Evolutionary conservation across 2,797 vertebrate species (phyloP), one percentile per base, ranked within the genome.

Genomic region (Choloepus didactylus): DNA sequence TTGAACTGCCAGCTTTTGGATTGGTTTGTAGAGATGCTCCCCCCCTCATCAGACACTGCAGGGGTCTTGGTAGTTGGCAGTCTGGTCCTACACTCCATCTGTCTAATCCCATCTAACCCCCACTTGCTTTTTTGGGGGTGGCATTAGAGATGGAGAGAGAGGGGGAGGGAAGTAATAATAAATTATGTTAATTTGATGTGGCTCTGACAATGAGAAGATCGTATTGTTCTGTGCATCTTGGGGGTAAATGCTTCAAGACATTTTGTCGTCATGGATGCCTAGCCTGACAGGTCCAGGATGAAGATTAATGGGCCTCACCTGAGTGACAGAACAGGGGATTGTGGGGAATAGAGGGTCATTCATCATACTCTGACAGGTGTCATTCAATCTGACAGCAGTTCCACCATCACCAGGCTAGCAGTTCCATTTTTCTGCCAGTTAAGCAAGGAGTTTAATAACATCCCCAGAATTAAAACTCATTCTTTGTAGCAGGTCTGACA

Each of bases 311-410:
- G 98, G 98, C 99, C 99, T 98, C 98, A 98, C 98, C 99, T 99
- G 99, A 99, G 98, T 99, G 99, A 99, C 99, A 99, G 99, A 99
- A 98, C 75, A 51, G 98, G 98, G 99, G 99, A 99, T 99, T 99
- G 99, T 99, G 99, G 99, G 99, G 99, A 99, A 99, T 99, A 98
- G 98, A 98, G 99, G 99, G 99, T 99, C 99, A 99, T 99, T 99
- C 99, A 99, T 99, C 99, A 99, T 99, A 98, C 98, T 97, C 98
- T 99, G 99, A 99, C 99, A 99, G 99, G 98, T 99, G 99, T 99
- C 99, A 99, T 99, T 99, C 99, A 99, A 98, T 97, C 97, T 97
- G 98, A 98, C 98, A 97, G 98, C 96, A 79, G 51, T 93, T 94
- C 96, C 94, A 80, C 97, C 60, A 41, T 96, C 51, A 96, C 98